These are phyloP conservation scores for Drosophila cracens DNA, from an alignment of 2,888 invertebrate genomes.

Conservation along the genomic window DNA sequence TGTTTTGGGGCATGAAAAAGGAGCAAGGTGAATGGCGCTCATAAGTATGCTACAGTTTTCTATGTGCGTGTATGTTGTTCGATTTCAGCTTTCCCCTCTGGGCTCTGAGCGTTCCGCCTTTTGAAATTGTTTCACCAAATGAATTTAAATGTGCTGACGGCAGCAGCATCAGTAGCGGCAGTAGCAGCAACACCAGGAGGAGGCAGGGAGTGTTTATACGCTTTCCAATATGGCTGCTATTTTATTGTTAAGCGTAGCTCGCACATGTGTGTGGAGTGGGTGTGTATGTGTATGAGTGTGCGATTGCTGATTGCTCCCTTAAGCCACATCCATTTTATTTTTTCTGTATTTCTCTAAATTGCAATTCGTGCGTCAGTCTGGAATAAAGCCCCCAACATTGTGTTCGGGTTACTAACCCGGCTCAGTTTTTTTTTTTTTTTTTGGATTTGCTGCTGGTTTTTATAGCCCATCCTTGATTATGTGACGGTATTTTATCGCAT, in stretches of 20 bases:
- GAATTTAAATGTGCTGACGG: slow-evolving; percentile 78
- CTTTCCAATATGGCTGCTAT: slow-evolving; percentile 57
- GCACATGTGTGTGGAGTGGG: slow-evolving; percentile 25
- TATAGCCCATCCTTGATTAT: slow-evolving; percentile 63
- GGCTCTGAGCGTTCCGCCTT: slow-evolving; percentile 35
- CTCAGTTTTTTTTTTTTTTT: neutral
- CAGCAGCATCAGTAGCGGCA: slow-evolving; percentile 42
- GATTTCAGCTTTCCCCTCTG: slow-evolving; percentile 29
- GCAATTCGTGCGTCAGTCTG: slow-evolving; percentile 48
- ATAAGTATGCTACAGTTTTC: slow-evolving; percentile 75
- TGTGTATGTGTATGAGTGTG: neutral
- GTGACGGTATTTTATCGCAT: slow-evolving; percentile 59
- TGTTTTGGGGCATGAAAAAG: slow-evolving; percentile 49
- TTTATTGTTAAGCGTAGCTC: slow-evolving; percentile 53
- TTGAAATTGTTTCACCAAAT: slow-evolving; percentile 74
- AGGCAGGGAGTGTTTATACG: slow-evolving; percentile 36
- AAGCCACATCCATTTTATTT: slow-evolving; percentile 70
- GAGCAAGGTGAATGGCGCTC: slow-evolving; percentile 65
- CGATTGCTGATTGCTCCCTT: slow-evolving; percentile 75
- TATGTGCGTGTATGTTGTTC: slow-evolving; percentile 23
- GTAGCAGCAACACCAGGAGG: neutral
- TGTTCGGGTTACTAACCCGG: neutral
- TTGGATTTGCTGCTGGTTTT: slow-evolving; percentile 49
- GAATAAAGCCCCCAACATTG: slow-evolving; percentile 11
- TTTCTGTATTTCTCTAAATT: slow-evolving; percentile 65